Base-by-base conservation (phyloP, 2,113 vertebrate genomes). In the Onychostoma macrolepis region DNA sequence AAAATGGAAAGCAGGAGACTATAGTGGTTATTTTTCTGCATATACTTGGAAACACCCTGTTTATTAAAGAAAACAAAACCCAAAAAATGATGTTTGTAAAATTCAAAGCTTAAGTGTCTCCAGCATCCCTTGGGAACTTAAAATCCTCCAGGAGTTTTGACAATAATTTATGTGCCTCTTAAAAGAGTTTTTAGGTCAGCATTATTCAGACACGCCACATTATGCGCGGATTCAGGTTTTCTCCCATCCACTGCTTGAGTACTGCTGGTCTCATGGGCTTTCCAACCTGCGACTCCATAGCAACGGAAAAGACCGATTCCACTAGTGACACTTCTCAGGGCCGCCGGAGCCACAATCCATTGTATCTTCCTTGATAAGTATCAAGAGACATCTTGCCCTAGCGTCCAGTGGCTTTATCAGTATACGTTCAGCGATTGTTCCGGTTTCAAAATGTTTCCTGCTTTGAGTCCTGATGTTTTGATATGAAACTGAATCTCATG, bases 301-400 rank as follows among this genome's bases (percentile, higher is more conserved):
- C 90, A 91, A 91, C 90, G 45, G 83, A 76, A 80, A 53, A 90
- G 87, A 89, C 74, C 15, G 86, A 89, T 89, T 87, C 80, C 79
- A 87, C 33, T 65, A 26, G 84, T 89, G 86, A 85, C 82, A 90
- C 79, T 85, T 88, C 84, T 19, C 26, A 86, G 84, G 26, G 81
- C 83, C 75, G 50, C 85, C 72, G 38, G 71, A 89, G 88, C 72
- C 89, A 80, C 74, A 76, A 56, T 45, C 72, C 86, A 87, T 89
- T 83, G 84, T 86, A 77, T 77, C 63, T 58, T 36, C 65, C 65
- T 5, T 83, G 72, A 79, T 83, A 56, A 74, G 78, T 75, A 76
- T 86, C 72, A 77, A 8, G 15, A 53, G 83, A 61, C 71, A 33
- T 65, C 71, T 80, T 69, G 26, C 45, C 79, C 28, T 30, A 43